Evolutionary conservation across 2,888 invertebrate species (phyloP), one percentile per base, ranked within the genome.

Genomic region (Cantharis lateralis): DNA sequence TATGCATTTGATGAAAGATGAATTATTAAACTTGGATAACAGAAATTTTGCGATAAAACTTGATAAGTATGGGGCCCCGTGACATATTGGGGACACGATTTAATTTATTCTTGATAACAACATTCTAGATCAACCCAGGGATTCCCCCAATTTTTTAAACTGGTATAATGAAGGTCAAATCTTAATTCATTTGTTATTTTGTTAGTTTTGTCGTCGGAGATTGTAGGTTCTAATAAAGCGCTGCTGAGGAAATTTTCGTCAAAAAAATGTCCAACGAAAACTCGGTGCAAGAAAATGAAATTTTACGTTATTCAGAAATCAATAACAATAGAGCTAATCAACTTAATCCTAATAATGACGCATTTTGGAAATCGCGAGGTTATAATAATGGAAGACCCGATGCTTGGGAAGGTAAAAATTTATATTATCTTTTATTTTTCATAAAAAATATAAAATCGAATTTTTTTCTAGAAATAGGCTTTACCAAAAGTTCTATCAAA

Each of bases 351-450:
- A 79, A 79, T 48, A 75, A 79, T 20, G 62, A 76, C 7, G 18
- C 66, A 16, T 80, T 73, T 69, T 80, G 77, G 78, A 76, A 76
- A 75, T 72, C 72, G 10, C 75, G 80, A 9, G 80, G 80, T n/a
- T 77, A 73, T 72, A 5, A 66, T 15, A 48, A 48, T n/a, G 68
- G 13, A 24, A 28, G 73, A 61, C 78, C 73, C 28, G 15, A 68
- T 62, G 70, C 68, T 24, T 68, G 68, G 68, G 24, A 72, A 66
- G 69, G 74, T 74, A 70, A 62, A n/a, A n/a, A n/a, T 1, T 48
- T n/a, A 13, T 32, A 13, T 32, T 32, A 4, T n/a, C 3, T 13
- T 28, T 28, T 28, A 28, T n/a, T 48, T 48, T 48, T 10, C 2
- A 26, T 26, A 26, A 26, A 5, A n/a, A n/a, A n/a, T n/a, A 48